These are phyloP conservation scores for Dipus sagitta DNA, from an alignment of 2,797 vertebrate species.

Conservation along the genomic window DNA sequence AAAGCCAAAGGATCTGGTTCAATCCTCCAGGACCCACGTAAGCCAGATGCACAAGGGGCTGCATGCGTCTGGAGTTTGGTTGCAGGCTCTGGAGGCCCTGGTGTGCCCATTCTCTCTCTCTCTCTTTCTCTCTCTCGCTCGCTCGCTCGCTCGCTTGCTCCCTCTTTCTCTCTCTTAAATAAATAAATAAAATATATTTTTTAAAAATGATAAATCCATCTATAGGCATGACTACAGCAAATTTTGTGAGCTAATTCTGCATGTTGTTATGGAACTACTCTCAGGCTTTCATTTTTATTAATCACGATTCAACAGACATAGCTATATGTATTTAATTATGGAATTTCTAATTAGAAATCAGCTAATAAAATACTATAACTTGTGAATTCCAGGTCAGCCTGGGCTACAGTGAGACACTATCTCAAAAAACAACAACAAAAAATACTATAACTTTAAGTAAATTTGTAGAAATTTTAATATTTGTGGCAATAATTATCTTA, in stretches of 20 bases:
- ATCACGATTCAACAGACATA: not conserved
- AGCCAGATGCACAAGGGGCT: too few relatives aligned
- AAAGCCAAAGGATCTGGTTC: too few relatives aligned
- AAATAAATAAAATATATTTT: too few relatives aligned
- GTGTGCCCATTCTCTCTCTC: too few relatives aligned
- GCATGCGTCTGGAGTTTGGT: too few relatives aligned
- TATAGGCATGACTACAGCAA: not conserved
- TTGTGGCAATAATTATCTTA: constrained; percentile 8
- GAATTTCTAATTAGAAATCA: not conserved
- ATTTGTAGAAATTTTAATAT: constrained; percentile 29
- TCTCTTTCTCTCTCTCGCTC: too few relatives aligned
- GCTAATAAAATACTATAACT: constrained; percentile 24
- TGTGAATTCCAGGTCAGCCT: not conserved
- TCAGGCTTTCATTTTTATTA: not conserved
- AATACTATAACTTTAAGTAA: constrained; percentile 36
- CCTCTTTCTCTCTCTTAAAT: too few relatives aligned
- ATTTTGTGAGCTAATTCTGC: not conserved
- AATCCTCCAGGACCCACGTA: too few relatives aligned
- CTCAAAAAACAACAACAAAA: not conserved
- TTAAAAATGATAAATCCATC: not conserved
- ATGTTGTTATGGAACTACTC: not conserved
- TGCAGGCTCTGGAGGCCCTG: too few relatives aligned
- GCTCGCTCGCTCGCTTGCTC: too few relatives aligned
- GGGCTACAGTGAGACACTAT: too few relatives aligned
- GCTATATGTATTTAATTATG: not conserved